phyloP scores from a whole-genome alignment of 2,797 vertebrate species.

The Pseudochromis fuscus region DNA sequence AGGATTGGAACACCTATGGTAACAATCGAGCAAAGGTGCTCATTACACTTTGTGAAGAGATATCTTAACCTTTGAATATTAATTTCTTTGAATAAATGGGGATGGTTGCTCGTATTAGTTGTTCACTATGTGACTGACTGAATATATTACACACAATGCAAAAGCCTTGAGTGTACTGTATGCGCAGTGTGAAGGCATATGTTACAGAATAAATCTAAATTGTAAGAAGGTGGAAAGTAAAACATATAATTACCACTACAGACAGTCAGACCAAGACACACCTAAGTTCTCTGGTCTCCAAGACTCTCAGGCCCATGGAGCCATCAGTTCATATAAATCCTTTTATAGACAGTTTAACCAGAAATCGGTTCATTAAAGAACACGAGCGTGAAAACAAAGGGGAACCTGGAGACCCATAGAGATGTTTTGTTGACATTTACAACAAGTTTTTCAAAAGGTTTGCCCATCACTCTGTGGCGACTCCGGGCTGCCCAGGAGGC shows the following conservation, averaged over 20 bases:
- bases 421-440: constrained; percentile 80
- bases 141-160: constrained; percentile 44
- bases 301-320: constrained; percentile 48
- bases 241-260: constrained; percentile 20
- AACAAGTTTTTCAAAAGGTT: constrained; percentile 73
- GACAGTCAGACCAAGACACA: constrained; percentile 3
- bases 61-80: constrained; percentile 97
- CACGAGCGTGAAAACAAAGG: constrained; percentile 46
- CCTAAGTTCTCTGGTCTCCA: constrained; percentile 13
- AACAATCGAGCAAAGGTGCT: constrained; percentile 94
- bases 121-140: constrained; percentile 42
- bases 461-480: constrained; percentile 67
- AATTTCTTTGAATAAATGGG: constrained; percentile 86
- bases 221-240: constrained; percentile 24
- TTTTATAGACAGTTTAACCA: constrained; percentile 40
- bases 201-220: background rate
- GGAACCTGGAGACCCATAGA: constrained; percentile 54
- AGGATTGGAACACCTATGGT: constrained; percentile 92
- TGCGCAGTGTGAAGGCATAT: constrained; percentile 9
- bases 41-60: constrained; percentile 94
- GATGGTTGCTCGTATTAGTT: constrained; percentile 69
- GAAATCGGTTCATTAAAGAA: constrained; percentile 65
- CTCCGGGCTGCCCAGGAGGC: constrained; percentile 55
- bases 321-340: constrained; percentile 47
- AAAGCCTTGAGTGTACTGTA: constrained; percentile 24